A percentile compares a stretch with the other conserved stretches of the same genome.
Conservation (phyloP, 2,113 vertebrate species). For the Cebus imitator region DNA sequence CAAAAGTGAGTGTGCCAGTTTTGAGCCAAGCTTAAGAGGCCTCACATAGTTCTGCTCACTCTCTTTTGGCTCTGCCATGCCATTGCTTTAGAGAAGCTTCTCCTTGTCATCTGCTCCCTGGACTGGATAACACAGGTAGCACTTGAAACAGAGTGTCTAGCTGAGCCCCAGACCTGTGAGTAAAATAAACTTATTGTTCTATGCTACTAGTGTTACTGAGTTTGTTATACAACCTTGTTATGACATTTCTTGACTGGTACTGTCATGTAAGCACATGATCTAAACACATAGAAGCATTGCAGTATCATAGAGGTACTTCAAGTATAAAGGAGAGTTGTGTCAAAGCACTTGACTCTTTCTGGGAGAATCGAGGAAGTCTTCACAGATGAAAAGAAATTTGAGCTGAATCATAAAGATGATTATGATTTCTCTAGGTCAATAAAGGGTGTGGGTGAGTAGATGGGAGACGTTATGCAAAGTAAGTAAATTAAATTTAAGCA, state of each 20-base stretch:
- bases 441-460: background rate
- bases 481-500: background rate
- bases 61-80: background rate
- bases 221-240: background rate
- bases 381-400: background rate
- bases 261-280: background rate
- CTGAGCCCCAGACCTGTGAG: background rate
- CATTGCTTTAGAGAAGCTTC: background rate
- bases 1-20: background rate
- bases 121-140: background rate
- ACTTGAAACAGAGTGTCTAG: background rate
- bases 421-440: background rate
- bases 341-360: background rate
- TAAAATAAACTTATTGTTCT: background rate
- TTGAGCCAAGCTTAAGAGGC: background rate
- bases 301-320: background rate
- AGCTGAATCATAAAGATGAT: background rate
- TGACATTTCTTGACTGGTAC: background rate
- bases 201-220: background rate
- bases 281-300: background rate
- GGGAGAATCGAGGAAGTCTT: background rate
- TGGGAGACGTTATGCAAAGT: background rate
- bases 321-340: background rate
- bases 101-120: background rate
- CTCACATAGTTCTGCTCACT: background rate